phyloP scores from a whole-genome alignment of 2,797 vertebrate species.

The Bradypodion ventrale region DNA sequence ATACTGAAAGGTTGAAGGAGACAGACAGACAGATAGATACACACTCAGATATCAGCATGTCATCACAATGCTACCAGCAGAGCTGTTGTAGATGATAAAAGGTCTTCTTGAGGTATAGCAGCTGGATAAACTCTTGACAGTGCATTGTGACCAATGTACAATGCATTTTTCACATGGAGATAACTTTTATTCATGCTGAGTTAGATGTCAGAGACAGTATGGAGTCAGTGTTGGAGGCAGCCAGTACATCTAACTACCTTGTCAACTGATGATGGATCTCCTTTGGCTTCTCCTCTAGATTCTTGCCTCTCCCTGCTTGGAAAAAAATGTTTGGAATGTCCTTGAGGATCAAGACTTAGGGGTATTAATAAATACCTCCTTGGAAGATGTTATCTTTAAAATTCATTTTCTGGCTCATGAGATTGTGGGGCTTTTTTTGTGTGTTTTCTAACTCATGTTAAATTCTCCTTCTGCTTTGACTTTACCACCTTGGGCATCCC shows the following conservation, averaged over 20 bases:
- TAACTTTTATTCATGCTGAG: not conserved
- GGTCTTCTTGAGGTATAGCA: not conserved
- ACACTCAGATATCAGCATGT: not conserved
- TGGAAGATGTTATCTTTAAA: too few relatives aligned
- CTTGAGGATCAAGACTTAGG: not conserved
- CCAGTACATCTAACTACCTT: not conserved
- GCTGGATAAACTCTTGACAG: not conserved
- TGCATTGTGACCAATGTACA: not conserved
- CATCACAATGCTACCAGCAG: not conserved
- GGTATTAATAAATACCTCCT: too few relatives aligned
- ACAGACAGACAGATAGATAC: not conserved
- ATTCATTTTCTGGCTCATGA: too few relatives aligned
- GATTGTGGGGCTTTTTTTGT: too few relatives aligned
- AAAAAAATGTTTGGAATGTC: too few relatives aligned
- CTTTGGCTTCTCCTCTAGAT: not conserved
- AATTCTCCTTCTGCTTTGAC: too few relatives aligned
- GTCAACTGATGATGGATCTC: not conserved
- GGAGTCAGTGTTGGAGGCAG: not conserved
- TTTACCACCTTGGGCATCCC: too few relatives aligned
- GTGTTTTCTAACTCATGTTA: too few relatives aligned
- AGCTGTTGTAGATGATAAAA: not conserved
- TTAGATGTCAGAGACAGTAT: not conserved
- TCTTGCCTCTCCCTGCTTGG: not conserved
- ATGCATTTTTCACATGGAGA: not conserved
- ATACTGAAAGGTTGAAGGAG: not conserved